phyloP scores from a whole-genome alignment of 2,888 invertebrate genomes.

The Epirrita christyi region DNA sequence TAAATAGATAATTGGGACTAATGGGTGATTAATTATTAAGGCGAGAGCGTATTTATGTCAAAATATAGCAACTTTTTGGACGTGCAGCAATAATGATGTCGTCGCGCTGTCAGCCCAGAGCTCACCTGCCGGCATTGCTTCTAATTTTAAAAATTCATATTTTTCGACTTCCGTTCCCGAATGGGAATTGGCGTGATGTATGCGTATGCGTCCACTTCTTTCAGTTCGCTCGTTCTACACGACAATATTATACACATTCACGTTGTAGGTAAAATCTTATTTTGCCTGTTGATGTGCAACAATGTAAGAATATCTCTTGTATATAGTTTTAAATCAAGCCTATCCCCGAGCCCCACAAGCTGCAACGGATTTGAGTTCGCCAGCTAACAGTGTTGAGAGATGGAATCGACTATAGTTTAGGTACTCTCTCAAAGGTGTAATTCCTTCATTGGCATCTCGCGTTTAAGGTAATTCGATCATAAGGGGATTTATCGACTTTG shows the following conservation, averaged over 20 bases:
- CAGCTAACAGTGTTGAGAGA: too few relatives aligned
- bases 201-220: conserved; percentile 10
- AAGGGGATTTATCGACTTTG: too few relatives aligned
- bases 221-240: conserved; percentile 1
- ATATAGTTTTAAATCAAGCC: too few relatives aligned
- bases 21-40: conserved; percentile 62
- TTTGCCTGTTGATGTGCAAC: background rate
- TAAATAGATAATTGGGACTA: conserved; percentile 41
- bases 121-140: conserved; percentile 77
- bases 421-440: too few relatives aligned
- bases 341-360: too few relatives aligned
- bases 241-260: background rate
- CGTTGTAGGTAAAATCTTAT: conserved; percentile 1
- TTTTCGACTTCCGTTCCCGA: conserved; percentile 81
- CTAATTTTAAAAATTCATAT: conserved; percentile 82
- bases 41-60: conserved; percentile 57
- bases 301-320: too few relatives aligned
- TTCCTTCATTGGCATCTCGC: too few relatives aligned
- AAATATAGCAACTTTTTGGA: conserved; percentile 42
- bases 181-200: conserved; percentile 76
- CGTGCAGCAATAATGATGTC: conserved; percentile 43
- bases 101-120: conserved; percentile 59
- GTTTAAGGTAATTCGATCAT: too few relatives aligned
- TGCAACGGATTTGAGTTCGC: too few relatives aligned
- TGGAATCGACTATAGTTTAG: too few relatives aligned